Evolutionary conservation across 2,888 invertebrate genomes (phyloP).

Genomic region (Oscheius onirici): DNA sequence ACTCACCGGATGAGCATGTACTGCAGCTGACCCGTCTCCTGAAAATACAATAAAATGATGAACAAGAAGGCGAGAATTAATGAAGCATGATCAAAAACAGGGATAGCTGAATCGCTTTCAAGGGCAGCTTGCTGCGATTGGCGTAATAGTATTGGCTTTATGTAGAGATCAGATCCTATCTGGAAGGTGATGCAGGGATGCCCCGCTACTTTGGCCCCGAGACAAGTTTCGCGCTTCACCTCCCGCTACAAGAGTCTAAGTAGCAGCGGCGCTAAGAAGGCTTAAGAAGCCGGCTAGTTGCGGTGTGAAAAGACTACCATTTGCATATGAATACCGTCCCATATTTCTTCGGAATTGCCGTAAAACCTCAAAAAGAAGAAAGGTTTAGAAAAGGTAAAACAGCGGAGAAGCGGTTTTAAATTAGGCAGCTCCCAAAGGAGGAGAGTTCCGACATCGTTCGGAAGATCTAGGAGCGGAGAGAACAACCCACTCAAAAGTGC

Average conservation of each 20-base stretch:
- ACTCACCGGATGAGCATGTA: conserved; percentile 31
- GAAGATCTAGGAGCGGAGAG: too few species aligned
- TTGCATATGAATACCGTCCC: conserved; percentile 31
- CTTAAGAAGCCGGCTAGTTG: conserved; percentile 26
- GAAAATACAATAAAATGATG: conserved; percentile 3
- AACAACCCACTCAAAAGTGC: background rate
- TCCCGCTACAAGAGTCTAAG: conserved; percentile 28
- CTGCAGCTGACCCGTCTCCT: conserved; percentile 25
- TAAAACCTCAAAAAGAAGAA: background rate
- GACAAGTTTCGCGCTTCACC: conserved; percentile 30
- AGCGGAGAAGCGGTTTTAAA: too few species aligned
- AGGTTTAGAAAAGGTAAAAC: too few species aligned
- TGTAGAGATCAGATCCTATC: conserved; percentile 1
- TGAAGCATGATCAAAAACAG: background rate
- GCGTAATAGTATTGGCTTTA: too few species aligned
- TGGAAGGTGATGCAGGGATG: background rate
- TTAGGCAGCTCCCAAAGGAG: too few species aligned
- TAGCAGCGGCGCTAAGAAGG: conserved; percentile 32
- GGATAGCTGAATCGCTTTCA: background rate
- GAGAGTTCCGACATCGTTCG: too few species aligned
- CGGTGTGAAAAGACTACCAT: conserved; percentile 32
- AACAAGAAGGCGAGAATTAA: background rate
- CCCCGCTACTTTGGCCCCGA: conserved; percentile 14
- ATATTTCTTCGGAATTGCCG: background rate
- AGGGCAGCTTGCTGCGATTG: background rate